Evolutionary conservation across 2,888 invertebrate species (phyloP).

Genomic region (Luperina testacea): DNA sequence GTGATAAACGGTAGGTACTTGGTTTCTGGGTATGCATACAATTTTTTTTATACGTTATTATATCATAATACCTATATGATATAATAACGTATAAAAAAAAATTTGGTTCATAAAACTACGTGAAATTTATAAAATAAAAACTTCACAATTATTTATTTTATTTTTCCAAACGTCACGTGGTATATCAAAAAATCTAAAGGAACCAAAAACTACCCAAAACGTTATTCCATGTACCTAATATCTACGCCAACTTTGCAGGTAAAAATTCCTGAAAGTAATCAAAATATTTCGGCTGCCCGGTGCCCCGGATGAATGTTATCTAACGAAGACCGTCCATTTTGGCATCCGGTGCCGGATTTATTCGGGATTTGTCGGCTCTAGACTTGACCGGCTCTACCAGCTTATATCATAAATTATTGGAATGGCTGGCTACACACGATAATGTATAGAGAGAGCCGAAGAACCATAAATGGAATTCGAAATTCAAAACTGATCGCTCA

Average conservation of each 20-base stretch:
- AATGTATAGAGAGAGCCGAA: constrained; percentile 21
- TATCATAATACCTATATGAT: too few relatives aligned
- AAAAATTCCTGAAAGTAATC: constrained; percentile 45
- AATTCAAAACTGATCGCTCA: background rate
- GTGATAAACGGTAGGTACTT: background rate
- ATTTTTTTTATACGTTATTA: too few relatives aligned
- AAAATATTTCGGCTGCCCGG: constrained; percentile 35
- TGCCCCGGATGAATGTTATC: constrained; percentile 29
- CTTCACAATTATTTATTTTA: background rate
- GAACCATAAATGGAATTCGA: constrained; percentile 8
- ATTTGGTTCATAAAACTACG: too few relatives aligned
- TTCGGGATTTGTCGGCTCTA: constrained; percentile 47
- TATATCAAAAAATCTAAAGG: background rate
- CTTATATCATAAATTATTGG: constrained; percentile 48
- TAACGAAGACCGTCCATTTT: constrained; percentile 47
- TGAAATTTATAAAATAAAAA: background rate
- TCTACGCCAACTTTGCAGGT: constrained; percentile 12
- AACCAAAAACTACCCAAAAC: background rate
- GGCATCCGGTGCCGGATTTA: constrained; percentile 50
- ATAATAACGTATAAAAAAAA: too few relatives aligned
- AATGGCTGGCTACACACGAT: constrained; percentile 46
- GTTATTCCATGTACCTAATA: constrained; percentile 21
- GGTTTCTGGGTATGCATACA: background rate
- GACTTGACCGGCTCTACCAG: constrained; percentile 46
- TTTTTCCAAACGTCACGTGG: background rate